Base-by-base conservation (phyloP, 2,888 invertebrate genomes). In the Microplitis deprimator region DNA sequence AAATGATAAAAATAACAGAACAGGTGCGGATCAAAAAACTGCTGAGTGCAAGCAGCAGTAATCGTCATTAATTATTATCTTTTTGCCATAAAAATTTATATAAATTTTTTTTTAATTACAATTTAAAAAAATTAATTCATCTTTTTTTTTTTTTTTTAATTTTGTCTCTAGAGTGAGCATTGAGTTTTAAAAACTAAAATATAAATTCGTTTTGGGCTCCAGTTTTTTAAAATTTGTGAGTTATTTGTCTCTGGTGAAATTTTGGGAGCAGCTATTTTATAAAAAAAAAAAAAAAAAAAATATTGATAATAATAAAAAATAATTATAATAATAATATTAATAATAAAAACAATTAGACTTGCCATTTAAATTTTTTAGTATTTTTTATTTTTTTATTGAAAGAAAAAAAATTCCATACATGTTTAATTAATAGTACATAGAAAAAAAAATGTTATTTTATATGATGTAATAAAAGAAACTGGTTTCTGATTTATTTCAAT, bases 31-130 rank as follows among this genome's bases (percentile, higher is more conserved):
- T 84, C 79, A 82, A 78, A 80, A 79, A 62, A 78, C 93, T 77
- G 92, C 93, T 81, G 94, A 95, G 84, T 95, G 95, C 91, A 94
- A 94, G 89, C 94, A 94, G 85, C 95, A 95, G 91, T 95, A 93
- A 65, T 65, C 50, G 13, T 50, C 50, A 50, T 50, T 50, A 50
- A 50, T 50, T 13, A 50, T 50, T 13, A 13, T 1, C 50, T 13
- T 50, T 50, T 50, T 50, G 13, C 8, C 50, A 3, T 50, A 91
- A 85, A 81, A 75, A 80, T 62, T 69, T 73, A 80, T 73, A 79
- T 79, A 76, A 29, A 29, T 64, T 81, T 81, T 80, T 81, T 79
- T 77, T 62, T 41, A 39, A 67, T 67, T 17, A 29, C 29, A 38
- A 73, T 65, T 16, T 40, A 59, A 73, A n/a, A 62, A 73, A 64